A percentile compares a stretch with the other conserved stretches of the same genome.
phyloP scores from a whole-genome alignment of 2,888 invertebrate genomes.

The Pristionchus maxplancki region DNA sequence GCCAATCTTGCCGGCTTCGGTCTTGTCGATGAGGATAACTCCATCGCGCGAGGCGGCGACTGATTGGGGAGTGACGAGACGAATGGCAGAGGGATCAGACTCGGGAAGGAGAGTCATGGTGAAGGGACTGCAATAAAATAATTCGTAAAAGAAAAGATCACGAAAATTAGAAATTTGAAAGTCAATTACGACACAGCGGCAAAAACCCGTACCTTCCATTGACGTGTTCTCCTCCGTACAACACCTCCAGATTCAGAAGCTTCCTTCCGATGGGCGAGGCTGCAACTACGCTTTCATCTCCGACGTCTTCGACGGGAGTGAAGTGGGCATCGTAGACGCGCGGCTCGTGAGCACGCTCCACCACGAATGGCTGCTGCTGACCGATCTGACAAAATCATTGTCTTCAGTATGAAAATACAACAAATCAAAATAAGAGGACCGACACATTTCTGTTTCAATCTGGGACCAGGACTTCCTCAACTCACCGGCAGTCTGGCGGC shows the following conservation, averaged over 20 bases:
- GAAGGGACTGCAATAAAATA: slow-evolving; percentile 39
- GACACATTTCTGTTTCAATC: background rate
- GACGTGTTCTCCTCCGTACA: slow-evolving; percentile 56
- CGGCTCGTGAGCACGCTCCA: slow-evolving; percentile 53
- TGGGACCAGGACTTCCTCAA: too few species aligned
- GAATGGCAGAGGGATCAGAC: slow-evolving; percentile 52
- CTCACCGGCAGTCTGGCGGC: slow-evolving; percentile 53
- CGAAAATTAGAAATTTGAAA: too few species aligned
- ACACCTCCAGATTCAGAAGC: background rate
- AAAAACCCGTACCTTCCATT: slow-evolving; percentile 51
- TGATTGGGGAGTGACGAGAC: slow-evolving; percentile 41
- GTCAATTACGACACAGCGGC: background rate
- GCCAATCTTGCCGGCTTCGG: slow-evolving; percentile 61
- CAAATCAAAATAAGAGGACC: background rate
- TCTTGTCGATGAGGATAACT: slow-evolving; percentile 60
- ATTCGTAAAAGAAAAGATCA: background rate
- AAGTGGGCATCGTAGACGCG: slow-evolving; percentile 57
- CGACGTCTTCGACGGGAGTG: slow-evolving; percentile 57
- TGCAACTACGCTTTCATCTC: slow-evolving; percentile 4
- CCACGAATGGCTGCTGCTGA: slow-evolving; percentile 52
- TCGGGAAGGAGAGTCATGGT: slow-evolving; percentile 55
- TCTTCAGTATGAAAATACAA: background rate
- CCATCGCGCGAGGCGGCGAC: slow-evolving; percentile 58
- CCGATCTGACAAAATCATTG: background rate
- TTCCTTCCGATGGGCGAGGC: background rate